Conservation (phyloP, 2,797 vertebrate species). For the Calcarius lapponicus region DNA sequence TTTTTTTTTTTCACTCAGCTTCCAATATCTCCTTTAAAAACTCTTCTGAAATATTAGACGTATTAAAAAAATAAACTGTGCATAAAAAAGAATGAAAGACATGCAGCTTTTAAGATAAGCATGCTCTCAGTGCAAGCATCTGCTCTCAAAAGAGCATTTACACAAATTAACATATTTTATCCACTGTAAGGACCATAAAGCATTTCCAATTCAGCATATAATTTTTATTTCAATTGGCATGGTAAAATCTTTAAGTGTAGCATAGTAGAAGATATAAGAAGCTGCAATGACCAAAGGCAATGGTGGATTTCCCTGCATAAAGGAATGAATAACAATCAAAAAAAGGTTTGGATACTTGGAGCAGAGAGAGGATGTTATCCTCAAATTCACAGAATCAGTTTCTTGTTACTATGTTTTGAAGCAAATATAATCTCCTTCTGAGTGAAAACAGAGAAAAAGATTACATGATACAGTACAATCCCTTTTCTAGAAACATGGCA, state of each 20-base stretch:
- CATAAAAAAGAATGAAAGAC: slow-evolving; percentile 76
- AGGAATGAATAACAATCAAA: not conserved
- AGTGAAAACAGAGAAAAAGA: not conserved
- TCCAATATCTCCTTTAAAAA: slow-evolving; percentile 69
- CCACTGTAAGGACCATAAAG: slow-evolving; percentile 71
- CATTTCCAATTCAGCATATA: slow-evolving; percentile 71
- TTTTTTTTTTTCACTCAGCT: slow-evolving; percentile 55
- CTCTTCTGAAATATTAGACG: slow-evolving; percentile 72
- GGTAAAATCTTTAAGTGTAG: slow-evolving; percentile 57
- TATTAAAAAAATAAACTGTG: slow-evolving; percentile 73
- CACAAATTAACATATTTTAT: slow-evolving; percentile 83
- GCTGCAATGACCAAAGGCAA: slow-evolving; percentile 61
- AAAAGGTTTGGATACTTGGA: not conserved
- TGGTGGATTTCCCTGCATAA: slow-evolving; percentile 15
- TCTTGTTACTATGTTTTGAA: not conserved
- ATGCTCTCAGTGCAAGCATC: slow-evolving; percentile 70
- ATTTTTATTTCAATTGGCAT: slow-evolving; percentile 75
- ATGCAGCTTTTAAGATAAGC: slow-evolving; percentile 76
- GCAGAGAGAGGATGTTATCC: not conserved
- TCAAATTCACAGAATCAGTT: slow-evolving; percentile 15
- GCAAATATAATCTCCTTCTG: not conserved
- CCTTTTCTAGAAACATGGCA: not conserved
- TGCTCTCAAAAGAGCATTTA: slow-evolving; percentile 77
- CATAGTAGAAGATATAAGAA: slow-evolving; percentile 49
- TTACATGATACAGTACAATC: not conserved